Evolutionary conservation across 2,888 invertebrate genomes (phyloP).

Genomic region (Deroplatys truncata): DNA sequence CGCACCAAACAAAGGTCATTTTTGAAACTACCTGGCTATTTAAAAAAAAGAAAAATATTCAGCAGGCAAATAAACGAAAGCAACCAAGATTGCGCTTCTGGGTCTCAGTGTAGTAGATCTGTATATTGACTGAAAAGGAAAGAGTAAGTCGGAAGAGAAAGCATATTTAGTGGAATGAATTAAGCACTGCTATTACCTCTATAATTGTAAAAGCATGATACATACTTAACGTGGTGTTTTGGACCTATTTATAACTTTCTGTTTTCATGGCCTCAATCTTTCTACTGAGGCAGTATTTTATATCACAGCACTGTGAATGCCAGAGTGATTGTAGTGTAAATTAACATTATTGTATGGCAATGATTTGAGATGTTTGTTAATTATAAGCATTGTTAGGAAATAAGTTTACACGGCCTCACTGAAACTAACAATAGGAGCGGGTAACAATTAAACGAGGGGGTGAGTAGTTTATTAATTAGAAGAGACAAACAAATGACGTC

Average conservation of each 20-base stretch:
- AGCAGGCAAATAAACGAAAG: neutral
- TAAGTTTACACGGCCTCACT: too few relatives aligned
- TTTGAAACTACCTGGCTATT: neutral
- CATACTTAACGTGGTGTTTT: neutral
- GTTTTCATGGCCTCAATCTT: slow-evolving; percentile 21
- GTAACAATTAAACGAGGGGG: too few relatives aligned
- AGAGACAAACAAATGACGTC: too few relatives aligned
- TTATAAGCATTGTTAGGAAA: too few relatives aligned
- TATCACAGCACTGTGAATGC: too few relatives aligned
- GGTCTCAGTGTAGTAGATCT: slow-evolving; percentile 3
- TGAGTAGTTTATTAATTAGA: too few relatives aligned
- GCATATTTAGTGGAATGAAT: neutral
- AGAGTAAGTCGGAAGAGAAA: neutral
- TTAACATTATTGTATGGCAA: too few relatives aligned
- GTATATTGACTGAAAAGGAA: slow-evolving; percentile 4
- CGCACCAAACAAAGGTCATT: neutral
- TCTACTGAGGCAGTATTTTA: too few relatives aligned
- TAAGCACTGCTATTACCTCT: neutral
- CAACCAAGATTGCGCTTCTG: slow-evolving; percentile 1
- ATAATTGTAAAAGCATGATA: neutral
- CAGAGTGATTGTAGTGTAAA: too few relatives aligned
- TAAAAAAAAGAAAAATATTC: neutral
- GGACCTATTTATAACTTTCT: neutral
- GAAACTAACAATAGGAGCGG: too few relatives aligned
- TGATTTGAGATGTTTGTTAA: too few relatives aligned